phyloP scores from a whole-genome alignment of 1,140 invertebrate genomes.

The Atta cephalotes region DNA sequence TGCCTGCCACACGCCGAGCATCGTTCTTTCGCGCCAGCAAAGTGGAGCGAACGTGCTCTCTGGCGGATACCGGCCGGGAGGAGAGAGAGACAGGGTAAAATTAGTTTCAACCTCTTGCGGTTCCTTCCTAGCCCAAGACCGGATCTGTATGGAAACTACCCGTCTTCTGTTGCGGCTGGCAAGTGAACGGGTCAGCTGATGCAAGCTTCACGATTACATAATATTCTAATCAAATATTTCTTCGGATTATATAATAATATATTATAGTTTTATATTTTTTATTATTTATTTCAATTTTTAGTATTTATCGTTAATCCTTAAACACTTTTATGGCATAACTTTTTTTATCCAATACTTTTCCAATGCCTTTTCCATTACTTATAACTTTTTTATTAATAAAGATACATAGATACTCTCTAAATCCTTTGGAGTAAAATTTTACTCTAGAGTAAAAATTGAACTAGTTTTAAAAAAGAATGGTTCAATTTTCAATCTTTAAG shows the following conservation, averaged over 20 bases:
- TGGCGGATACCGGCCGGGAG: slow-evolving; percentile 7
- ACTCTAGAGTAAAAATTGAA: too few species aligned
- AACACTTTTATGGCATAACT: too few species aligned
- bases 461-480: too few species aligned
- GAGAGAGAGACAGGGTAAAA: slow-evolving; percentile 55
- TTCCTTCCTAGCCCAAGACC: slow-evolving; percentile 5
- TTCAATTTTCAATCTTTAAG: too few species aligned
- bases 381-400: too few species aligned
- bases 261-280: background rate
- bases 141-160: slow-evolving; percentile 44
- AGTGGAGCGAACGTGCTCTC: slow-evolving; percentile 47
- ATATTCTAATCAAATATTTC: background rate
- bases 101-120: slow-evolving; percentile 65
- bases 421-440: too few species aligned
- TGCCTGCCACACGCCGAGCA: slow-evolving; percentile 25
- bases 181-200: slow-evolving; percentile 27
- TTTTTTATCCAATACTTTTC: too few species aligned
- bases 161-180: slow-evolving; percentile 29
- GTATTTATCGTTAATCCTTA: background rate
- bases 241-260: background rate
- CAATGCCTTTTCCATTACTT: too few species aligned
- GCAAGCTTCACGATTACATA: background rate
- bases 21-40: slow-evolving; percentile 36
- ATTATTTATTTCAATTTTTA: background rate
- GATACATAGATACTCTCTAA: too few species aligned